phyloP scores from a whole-genome alignment of 2,888 invertebrate genomes.

The Chaetogeoica ovagalla region DNA sequence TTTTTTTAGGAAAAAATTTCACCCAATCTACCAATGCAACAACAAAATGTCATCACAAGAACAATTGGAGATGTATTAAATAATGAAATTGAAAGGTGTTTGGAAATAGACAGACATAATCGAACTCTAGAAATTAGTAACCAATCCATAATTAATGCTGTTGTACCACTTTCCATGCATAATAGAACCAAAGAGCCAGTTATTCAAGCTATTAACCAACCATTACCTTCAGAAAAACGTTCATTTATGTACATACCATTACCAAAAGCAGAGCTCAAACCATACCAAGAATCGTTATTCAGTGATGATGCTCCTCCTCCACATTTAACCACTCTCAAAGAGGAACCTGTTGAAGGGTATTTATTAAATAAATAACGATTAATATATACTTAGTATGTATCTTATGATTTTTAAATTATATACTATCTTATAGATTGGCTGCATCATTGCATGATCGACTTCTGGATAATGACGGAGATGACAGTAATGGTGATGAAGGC shows the following conservation, averaged over 20 bases:
- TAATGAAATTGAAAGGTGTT: constrained; percentile 73
- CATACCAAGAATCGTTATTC: constrained; percentile 73
- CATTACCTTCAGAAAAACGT: constrained; percentile 55
- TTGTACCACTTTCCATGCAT: constrained; percentile 62
- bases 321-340: constrained; percentile 52
- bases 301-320: constrained; percentile 66
- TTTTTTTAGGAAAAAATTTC: constrained; percentile 46
- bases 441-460: constrained; percentile 81
- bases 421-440: constrained; percentile 65
- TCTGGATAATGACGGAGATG: constrained; percentile 68
- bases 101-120: constrained; percentile 46
- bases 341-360: constrained; percentile 58
- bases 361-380: constrained; percentile 1
- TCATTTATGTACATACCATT: constrained; percentile 65
- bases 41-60: constrained; percentile 62
- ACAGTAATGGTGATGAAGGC: constrained; percentile 58
- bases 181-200: constrained; percentile 35
- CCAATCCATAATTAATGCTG: constrained; percentile 84
- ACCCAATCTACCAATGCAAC: constrained; percentile 55
- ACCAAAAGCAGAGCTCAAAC: constrained; percentile 73
- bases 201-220: constrained; percentile 25
- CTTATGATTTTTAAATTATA: not conserved
- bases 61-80: constrained; percentile 87
- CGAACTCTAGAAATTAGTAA: constrained; percentile 81
- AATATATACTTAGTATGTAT: not conserved